Evolutionary conservation across 2,888 invertebrate species (phyloP).

Genomic region (Cryptus armator): DNA sequence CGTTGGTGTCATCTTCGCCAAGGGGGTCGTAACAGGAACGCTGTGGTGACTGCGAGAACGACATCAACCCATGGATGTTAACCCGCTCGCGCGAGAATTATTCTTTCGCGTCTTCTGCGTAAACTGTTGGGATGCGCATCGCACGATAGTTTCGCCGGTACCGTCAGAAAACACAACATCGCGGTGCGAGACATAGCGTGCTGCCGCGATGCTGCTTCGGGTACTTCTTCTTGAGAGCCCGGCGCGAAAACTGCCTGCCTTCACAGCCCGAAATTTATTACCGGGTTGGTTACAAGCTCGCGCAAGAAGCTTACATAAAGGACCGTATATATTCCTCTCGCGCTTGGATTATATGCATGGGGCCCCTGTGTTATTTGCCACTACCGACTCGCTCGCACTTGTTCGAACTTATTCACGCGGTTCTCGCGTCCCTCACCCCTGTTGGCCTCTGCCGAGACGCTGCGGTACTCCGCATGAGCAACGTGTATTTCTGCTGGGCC

Average conservation of each 20-base stretch:
- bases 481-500: slow-evolving; percentile 26
- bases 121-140: slow-evolving; percentile 44
- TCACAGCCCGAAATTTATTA: slow-evolving; percentile 74
- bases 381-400: slow-evolving; percentile 22
- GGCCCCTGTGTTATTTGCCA: neutral
- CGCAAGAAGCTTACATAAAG: slow-evolving; percentile 70
- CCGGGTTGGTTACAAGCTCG: slow-evolving; percentile 71
- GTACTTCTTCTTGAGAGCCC: slow-evolving; percentile 17
- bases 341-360: slow-evolving; percentile 4
- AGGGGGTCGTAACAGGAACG: slow-evolving; percentile 41
- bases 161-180: slow-evolving; percentile 8
- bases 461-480: slow-evolving; percentile 17
- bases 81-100: slow-evolving; percentile 54
- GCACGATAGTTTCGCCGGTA: slow-evolving; percentile 15
- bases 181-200: slow-evolving; percentile 3
- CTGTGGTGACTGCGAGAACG: slow-evolving; percentile 32
- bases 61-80: slow-evolving; percentile 32
- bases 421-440: slow-evolving; percentile 3
- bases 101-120: slow-evolving; percentile 53
- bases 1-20: slow-evolving; percentile 39
- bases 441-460: neutral
- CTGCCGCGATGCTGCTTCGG: slow-evolving; percentile 10
- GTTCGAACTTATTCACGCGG: slow-evolving; percentile 4
- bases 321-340: slow-evolving; percentile 34
- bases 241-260: slow-evolving; percentile 35